Evolutionary conservation across 1,140 invertebrate genomes (phyloP), one percentile per base, ranked within the genome.

Genomic region (Cotesia chilonis): DNA sequence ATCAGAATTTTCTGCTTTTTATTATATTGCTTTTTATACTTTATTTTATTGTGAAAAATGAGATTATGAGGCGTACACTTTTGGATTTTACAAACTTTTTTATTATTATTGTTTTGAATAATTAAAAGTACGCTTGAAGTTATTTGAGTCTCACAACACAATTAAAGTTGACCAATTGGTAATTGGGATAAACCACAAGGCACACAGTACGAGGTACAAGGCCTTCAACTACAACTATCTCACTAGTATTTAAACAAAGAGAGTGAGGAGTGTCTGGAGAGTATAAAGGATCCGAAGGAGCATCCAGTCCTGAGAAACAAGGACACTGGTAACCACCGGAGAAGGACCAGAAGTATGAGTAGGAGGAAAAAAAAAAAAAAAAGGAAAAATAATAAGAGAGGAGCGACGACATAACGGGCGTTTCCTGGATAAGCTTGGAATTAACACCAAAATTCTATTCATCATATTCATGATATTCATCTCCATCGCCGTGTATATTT

Each of bases 401-500:
- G 38, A 70, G 55, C 38, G 38, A 61, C 57, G 68, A 70, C 68
- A 70, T 70, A 70, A 70, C 68, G 55, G 55, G 55, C 68, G 55
- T 70, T 70, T 69, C 67, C 66, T 66, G 51, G 65, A 64, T 73
- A 73, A 68, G 68, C 70, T 60, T 47, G 71, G 66, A 73, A 73
- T 73, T 73, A 73, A 73, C 66, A 68, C 71, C 67, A 57, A 73
- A 69, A 73, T 73, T 73, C 71, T 73, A 73, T 73, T 73, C 71
- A 73, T 68, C 71, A 59, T 73, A 73, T 73, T 73, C 71, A 73
- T 73, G 71, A 73, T 73, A 73, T 73, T 73, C 71, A 73, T 73
- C 67, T 73, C 47, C 66, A 63, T 73, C 36, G 71, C 59, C 63
- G 66, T 67, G 63, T 72, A 72, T 59, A 72, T 59, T 68, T 54